Base-by-base conservation (phyloP, 1,140 invertebrate species). In the Drosophila neocordata region DNA sequence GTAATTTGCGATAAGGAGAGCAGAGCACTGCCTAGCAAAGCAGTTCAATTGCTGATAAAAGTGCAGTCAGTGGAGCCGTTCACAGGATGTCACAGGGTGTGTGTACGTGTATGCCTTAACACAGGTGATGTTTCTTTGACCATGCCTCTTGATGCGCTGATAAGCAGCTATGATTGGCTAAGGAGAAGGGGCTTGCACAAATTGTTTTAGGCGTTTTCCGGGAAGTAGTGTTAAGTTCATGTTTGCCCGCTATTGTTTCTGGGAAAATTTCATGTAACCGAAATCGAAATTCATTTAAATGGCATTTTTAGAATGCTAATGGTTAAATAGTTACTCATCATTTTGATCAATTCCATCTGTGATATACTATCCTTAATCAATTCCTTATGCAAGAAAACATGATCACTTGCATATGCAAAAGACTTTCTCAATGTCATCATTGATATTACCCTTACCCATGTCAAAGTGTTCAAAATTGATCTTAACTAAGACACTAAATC, bases 181-280 rank as follows among this genome's bases (percentile, higher is more conserved):
- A 9, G 11, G 34, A 41, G 41, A 56, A 48, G 74, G 64, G 73
- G 68, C 63, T 74, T 79, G 73, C 58, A 58, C 58, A 76, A 75
- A 84, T 83, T 67, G 52, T 65, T 75, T 63, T 56, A 65, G 59
- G 79, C 72, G 58, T 79, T 87, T 87, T 88, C 83, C 83, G 69
- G 83, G 83, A 87, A 88, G 67, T 51, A 37, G 83, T 72, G 83
- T 87, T 78, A 88, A 79, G 74, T 71, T 87, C 70, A 79, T 87
- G 79, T 88, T 87, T 77, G 64, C 76, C 8, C 53, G 59, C 59
- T 77, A 88, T 88, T 88, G 66, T 88, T 88, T 87, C 82, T 83
- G 83, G 69, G 82, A 87, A 87, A 70, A 71, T 68, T 13, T 41
- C n/a, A 38, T 13, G 1, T 11, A 51, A 48, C 6, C 13, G n/a